Evolutionary conservation across 2,113 vertebrate genomes (phyloP).

Genomic region (Toxostoma redivivum): DNA sequence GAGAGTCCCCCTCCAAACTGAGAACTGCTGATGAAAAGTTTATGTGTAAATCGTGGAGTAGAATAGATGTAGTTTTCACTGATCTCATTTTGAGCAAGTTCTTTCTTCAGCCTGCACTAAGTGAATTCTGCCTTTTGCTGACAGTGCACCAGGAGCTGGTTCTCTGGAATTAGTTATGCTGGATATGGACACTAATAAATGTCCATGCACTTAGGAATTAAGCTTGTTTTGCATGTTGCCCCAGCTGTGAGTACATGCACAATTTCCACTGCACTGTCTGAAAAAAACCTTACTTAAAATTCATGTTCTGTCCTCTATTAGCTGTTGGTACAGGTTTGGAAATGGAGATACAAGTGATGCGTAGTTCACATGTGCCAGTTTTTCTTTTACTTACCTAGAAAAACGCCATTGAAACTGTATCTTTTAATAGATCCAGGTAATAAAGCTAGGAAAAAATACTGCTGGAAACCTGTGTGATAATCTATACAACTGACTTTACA

Average conservation of each 20-base stretch:
- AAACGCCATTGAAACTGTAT: neutral
- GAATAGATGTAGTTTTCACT: neutral
- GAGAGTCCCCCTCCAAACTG: neutral
- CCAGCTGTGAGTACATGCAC: fast-evolving
- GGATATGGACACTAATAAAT: neutral
- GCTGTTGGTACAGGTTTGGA: neutral
- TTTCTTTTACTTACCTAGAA: neutral
- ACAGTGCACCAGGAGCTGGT: neutral
- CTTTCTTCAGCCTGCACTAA: neutral
- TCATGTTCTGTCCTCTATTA: neutral
- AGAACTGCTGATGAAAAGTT: neutral
- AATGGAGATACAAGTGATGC: neutral
- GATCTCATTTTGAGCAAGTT: neutral
- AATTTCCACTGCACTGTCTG: fast-evolving
- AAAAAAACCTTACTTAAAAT: neutral
- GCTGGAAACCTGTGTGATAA: neutral
- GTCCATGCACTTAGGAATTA: neutral
- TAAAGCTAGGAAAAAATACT: neutral
- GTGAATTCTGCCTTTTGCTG: neutral
- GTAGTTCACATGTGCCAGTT: neutral
- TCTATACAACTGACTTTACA: neutral
- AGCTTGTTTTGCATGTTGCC: neutral
- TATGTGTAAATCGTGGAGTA: fast-evolving
- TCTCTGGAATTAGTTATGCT: neutral
- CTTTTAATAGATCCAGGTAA: neutral